Base-by-base conservation (phyloP, 1,140 invertebrate species). In the Ruditapes philippinarum region DNA sequence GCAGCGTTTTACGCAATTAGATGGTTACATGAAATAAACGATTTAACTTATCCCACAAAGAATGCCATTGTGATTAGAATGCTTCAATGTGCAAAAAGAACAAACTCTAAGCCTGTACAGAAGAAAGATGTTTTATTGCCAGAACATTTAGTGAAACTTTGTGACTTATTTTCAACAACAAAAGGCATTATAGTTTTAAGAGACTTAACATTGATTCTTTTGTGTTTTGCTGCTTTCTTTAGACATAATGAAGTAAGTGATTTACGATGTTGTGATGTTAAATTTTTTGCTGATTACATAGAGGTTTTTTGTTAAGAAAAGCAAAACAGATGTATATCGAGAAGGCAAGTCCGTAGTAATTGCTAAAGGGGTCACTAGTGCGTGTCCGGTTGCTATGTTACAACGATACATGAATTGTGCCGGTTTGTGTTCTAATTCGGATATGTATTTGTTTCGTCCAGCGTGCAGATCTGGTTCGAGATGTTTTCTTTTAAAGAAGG, bases 201-300 rank as follows among this genome's bases (percentile, higher is more conserved):
- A 65, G 84, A 90, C 45, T 49, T 90, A 22, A 5, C 45, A 19
- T 86, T 91, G 87, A 89, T 91, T 17, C 1, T 89, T 12, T 54
- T 91, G 19, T 33, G 9, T 31, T 79, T 9, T 79, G 74, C 49
- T 11, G 74, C 45, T 19, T 79, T 79, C 31, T 79, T 79, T 2
- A 49, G 74, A 28, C 28, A 9, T 7, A 79, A 22, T 79, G 74
- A 79, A 79, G 42, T 79, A 2, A 79, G 51, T 33, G 40, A 42
- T 2, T 40, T 73, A 73, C 3, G 36, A 9, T 51, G 74, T 51
- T 40, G 74, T 38, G 74, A 54, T 79, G 45, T 74, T 14, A 25
- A 49, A 12, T 74, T 42, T 74, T 5, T 11, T 7, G 3, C 70
- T 28, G 68, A 70, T 14, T 36, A 70, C 33, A 40, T 74, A 7